These are phyloP conservation scores for Malurus melanocephalus DNA, from an alignment of 2,113 vertebrate genomes.

Conservation along the genomic window DNA sequence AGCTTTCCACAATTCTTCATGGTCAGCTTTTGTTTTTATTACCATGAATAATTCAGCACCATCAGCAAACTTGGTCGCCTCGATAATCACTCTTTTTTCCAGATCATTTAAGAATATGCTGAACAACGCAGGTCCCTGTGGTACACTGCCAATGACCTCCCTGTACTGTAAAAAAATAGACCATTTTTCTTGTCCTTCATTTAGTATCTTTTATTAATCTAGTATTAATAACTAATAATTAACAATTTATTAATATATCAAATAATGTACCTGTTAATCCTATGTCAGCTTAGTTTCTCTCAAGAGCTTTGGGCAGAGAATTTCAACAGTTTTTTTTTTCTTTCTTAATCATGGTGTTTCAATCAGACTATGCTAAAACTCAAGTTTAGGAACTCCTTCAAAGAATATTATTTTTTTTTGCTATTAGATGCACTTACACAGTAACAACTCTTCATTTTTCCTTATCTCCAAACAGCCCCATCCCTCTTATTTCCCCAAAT, in stretches of 20 bases:
- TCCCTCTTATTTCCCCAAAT: background rate
- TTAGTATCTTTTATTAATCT: background rate
- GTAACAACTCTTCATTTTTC: background rate
- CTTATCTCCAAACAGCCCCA: background rate
- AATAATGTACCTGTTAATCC: background rate
- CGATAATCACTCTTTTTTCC: slow-evolving; percentile 54
- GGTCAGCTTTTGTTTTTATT: slow-evolving; percentile 60
- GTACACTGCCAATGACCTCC: background rate
- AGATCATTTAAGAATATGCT: slow-evolving; percentile 55
- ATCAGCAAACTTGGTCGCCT: slow-evolving; percentile 38
- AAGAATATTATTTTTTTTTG: background rate
- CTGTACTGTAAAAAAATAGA: background rate
- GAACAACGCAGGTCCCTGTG: slow-evolving; percentile 18
- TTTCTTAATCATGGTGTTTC: background rate
- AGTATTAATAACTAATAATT: background rate
- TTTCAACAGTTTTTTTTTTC: background rate
- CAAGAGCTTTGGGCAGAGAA: background rate
- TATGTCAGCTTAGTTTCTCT: background rate
- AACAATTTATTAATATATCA: background rate
- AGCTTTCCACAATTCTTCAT: slow-evolving; percentile 37
- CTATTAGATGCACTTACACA: background rate
- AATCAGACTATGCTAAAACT: background rate
- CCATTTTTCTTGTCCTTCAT: background rate
- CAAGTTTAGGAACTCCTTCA: background rate
- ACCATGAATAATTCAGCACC: slow-evolving; percentile 60